phyloP scores from a whole-genome alignment of 2,113 vertebrate genomes.

The Origma solitaria region DNA sequence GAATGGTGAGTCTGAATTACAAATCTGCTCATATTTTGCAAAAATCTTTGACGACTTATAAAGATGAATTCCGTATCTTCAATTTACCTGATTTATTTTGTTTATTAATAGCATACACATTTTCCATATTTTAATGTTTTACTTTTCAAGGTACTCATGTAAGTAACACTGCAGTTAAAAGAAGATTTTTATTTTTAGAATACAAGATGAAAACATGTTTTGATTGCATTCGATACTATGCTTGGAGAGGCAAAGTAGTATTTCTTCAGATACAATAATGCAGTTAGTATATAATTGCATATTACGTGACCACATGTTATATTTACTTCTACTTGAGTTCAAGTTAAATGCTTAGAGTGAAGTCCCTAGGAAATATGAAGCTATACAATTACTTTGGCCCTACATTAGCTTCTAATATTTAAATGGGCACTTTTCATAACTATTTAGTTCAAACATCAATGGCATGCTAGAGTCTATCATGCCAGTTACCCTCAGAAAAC shows the following conservation, averaged over 20 bases:
- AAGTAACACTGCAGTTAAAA: not conserved
- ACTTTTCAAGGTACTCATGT: not conserved
- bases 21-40: not conserved
- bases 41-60: not conserved
- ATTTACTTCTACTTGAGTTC: not conserved
- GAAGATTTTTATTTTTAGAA: not conserved
- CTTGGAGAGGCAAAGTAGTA: not conserved
- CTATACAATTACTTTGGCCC: not conserved
- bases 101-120: not conserved
- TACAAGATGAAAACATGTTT: not conserved
- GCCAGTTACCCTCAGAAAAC: not conserved
- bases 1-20: not conserved
- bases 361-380: not conserved
- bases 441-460: not conserved
- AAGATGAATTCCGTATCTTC: not conserved
- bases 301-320: not conserved
- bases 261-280: not conserved
- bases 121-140: not conserved
- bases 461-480: not conserved
- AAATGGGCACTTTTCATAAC: not conserved
- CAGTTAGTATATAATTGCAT: not conserved
- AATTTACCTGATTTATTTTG: not conserved
- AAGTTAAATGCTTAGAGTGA: not conserved
- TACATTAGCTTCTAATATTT: not conserved
- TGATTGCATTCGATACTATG: not conserved